phyloP scores from a whole-genome alignment of 2,797 vertebrate species.

The Lepidocolaptes lacrymiger region DNA sequence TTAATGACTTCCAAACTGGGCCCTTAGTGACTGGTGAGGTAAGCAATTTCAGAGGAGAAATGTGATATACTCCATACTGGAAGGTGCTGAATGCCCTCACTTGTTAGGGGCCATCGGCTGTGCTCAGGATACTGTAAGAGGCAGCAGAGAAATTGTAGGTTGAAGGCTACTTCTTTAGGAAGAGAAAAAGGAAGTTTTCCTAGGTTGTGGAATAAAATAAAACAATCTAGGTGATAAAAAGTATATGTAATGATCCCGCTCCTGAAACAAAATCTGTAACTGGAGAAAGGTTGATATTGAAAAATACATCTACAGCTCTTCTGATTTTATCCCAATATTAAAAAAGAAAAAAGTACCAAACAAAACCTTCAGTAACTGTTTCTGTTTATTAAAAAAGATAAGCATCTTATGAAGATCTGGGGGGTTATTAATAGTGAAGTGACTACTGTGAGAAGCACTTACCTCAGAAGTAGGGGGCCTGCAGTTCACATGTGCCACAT shows the following conservation, averaged over 20 bases:
- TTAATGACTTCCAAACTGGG: constrained; percentile 40
- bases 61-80: neutral
- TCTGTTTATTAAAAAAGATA: constrained; percentile 48
- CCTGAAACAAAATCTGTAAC: neutral
- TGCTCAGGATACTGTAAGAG: neutral
- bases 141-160: neutral
- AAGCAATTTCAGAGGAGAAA: constrained; percentile 37
- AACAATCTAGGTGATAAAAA: neutral
- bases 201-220: neutral
- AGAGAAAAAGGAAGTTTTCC: neutral
- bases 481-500: rapidly evolving
- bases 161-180: neutral
- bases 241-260: neutral
- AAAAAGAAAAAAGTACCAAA: neutral
- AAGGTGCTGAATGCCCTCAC: neutral
- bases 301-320: neutral
- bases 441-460: neutral
- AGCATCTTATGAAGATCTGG: neutral
- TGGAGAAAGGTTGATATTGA: neutral
- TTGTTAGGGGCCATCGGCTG: neutral
- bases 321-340: neutral
- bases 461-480: neutral
- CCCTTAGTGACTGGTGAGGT: constrained; percentile 11
- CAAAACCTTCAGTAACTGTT: neutral
- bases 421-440: neutral